Evolutionary conservation across 2,113 vertebrate species (phyloP), one percentile per base, ranked within the genome.

Genomic region (Clupea harengus): DNA sequence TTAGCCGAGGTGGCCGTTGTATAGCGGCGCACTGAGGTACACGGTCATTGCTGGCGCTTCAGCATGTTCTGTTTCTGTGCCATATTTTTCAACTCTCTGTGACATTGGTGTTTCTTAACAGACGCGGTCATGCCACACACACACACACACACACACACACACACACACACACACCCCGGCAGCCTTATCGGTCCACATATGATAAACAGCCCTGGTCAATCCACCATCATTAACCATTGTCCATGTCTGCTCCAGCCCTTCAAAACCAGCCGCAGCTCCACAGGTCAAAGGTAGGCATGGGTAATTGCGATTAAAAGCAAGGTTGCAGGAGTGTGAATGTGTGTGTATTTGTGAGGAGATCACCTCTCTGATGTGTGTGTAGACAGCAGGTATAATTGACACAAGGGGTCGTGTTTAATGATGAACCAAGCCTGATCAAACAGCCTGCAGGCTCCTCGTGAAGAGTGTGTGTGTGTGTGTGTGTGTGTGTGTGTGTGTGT

Each of bases 381-480:
- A n/a, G 9, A 67, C 60, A 67, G 60, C 22, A 67, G 60, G 25
- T 67, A 67, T 67, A 67, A 67, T 67, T 67, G 60, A 67, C 60
- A n/a, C 60, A 67, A 67, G 60, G 25, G 60, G 60, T 67, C 60
- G 25, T 67, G n/a, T 67, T 67, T 72, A 72, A 72, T 72, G n/a
- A 72, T 32, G 64, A 72, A 32, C 64, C 10, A 7, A 32, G 9
- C 25, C 25, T 72, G 64, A 72, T 72, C 64, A 72, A 72, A 72
- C 64, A 72, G 64, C 9, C 1, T 25, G 64, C 32, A 5, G 64
- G 64, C n/a, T 28, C 25, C 18, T 64, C 5, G 1, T 6, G 22
- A n/a, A 64, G 52, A 18, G 2, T 39, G 39, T 39, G 39, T 39
- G 39, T 39, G 39, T 39, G 17, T 54, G 50, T 54, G 50, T 17